Evolutionary conservation across 1,140 invertebrate genomes (phyloP).

Genomic region (Psilanteris sp.): DNA sequence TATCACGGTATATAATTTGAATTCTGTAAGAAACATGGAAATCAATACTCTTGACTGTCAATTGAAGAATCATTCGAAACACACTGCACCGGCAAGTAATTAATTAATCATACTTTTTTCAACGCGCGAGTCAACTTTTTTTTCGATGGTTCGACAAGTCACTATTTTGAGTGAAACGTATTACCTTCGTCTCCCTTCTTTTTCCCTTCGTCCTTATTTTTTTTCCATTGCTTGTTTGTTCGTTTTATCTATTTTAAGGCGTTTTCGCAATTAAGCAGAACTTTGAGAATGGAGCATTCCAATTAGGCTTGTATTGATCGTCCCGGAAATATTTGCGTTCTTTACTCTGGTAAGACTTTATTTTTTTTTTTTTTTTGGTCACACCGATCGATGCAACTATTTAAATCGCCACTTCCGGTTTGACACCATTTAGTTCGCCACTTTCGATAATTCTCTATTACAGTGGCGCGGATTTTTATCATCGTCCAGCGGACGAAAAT

Average conservation of each 20-base stretch:
- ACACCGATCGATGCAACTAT: slow-evolving; percentile 8
- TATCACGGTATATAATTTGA: too few species aligned
- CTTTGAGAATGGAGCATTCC: slow-evolving; percentile 15
- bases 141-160: neutral
- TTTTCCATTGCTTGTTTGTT: slow-evolving; percentile 7
- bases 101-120: too few species aligned
- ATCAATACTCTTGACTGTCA: too few species aligned
- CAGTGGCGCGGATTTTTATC: neutral
- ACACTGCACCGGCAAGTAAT: too few species aligned
- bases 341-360: neutral
- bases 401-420: slow-evolving; percentile 10
- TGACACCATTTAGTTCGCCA: neutral
- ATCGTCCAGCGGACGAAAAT: slow-evolving; percentile 23
- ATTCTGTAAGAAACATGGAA: too few species aligned
- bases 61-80: too few species aligned
- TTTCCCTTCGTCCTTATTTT: slow-evolving; percentile 6
- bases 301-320: slow-evolving; percentile 29
- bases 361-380: too few species aligned
- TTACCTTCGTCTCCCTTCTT: neutral
- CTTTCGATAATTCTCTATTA: neutral
- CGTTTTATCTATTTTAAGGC: slow-evolving; percentile 7
- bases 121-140: neutral
- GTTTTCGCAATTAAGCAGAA: slow-evolving; percentile 24
- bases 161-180: slow-evolving; percentile 4
- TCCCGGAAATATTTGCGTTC: slow-evolving; percentile 1